Conservation (phyloP, 2,797 vertebrate genomes). For the Tolypeutes matacus region DNA sequence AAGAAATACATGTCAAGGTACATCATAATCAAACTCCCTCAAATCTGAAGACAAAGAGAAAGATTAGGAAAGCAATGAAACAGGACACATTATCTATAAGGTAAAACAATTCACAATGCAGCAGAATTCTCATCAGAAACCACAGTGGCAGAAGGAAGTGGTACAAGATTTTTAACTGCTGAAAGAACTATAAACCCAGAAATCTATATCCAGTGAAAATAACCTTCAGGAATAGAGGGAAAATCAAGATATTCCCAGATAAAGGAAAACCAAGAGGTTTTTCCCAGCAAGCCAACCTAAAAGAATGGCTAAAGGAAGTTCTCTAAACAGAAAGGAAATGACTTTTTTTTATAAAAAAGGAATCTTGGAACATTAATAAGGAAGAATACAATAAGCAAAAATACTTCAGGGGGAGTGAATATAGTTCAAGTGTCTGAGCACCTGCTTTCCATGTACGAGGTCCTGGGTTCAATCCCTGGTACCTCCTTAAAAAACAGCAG, state of each 20-base stretch:
- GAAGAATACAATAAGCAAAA: background rate
- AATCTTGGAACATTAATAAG: too few relatives aligned
- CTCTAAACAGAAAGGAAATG: too few relatives aligned
- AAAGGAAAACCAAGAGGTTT: slow-evolving; percentile 11
- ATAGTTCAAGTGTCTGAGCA: too few relatives aligned
- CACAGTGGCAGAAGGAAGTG: background rate
- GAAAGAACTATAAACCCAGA: background rate
- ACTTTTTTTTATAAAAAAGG: too few relatives aligned
- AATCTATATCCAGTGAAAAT: background rate
- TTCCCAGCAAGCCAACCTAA: background rate
- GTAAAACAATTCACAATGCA: slow-evolving; percentile 15
- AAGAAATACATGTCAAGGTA: too few relatives aligned
- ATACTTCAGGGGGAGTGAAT: background rate
- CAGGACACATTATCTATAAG: background rate
- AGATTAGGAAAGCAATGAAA: background rate
- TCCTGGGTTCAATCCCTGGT: too few relatives aligned
- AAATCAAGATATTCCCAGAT: slow-evolving; percentile 33
- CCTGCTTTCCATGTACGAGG: too few relatives aligned
- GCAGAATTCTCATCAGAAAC: slow-evolving; percentile 11
- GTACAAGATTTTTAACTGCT: too few relatives aligned
- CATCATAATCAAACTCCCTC: background rate
- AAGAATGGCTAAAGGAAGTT: background rate
- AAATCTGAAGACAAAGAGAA: slow-evolving; percentile 19
- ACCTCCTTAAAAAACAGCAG: too few relatives aligned
- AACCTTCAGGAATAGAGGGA: background rate